phyloP scores from a whole-genome alignment of 1,140 invertebrate genomes.

The Procambarus clarkii region DNA sequence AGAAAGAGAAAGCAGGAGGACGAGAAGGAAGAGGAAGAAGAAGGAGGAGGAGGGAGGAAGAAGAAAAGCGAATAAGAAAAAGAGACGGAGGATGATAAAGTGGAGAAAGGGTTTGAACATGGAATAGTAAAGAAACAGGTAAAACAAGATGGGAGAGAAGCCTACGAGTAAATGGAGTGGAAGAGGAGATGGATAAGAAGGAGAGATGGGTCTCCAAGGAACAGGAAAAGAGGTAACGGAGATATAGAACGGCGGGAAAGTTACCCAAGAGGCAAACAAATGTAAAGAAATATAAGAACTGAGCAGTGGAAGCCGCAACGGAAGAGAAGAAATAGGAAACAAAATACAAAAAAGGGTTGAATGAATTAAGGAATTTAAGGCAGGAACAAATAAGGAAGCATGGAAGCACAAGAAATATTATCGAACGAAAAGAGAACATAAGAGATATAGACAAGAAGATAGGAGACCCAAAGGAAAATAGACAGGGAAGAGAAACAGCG shows the following conservation, averaged over 20 bases:
- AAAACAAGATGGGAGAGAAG: not conserved
- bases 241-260: not conserved
- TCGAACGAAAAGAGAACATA: too few relatives aligned
- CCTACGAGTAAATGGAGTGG: not conserved
- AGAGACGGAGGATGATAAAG: not conserved
- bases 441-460: too few relatives aligned
- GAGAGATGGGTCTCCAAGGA: not conserved
- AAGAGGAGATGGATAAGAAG: not conserved
- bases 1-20: not conserved
- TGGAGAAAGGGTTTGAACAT: not conserved
- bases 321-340: not conserved
- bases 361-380: too few relatives aligned
- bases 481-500: too few relatives aligned
- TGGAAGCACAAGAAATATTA: too few relatives aligned
- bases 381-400: too few relatives aligned
- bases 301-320: too few relatives aligned
- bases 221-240: not conserved
- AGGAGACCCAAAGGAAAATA: too few relatives aligned
- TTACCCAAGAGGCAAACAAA: too few relatives aligned
- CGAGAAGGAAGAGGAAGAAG: not conserved
- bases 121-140: not conserved
- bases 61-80: not conserved
- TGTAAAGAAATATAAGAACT: not conserved
- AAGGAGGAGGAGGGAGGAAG: not conserved
- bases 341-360: too few relatives aligned